These are phyloP conservation scores for Ondatra zibethicus DNA, from an alignment of 2,113 vertebrate species.

Conservation along the genomic window DNA sequence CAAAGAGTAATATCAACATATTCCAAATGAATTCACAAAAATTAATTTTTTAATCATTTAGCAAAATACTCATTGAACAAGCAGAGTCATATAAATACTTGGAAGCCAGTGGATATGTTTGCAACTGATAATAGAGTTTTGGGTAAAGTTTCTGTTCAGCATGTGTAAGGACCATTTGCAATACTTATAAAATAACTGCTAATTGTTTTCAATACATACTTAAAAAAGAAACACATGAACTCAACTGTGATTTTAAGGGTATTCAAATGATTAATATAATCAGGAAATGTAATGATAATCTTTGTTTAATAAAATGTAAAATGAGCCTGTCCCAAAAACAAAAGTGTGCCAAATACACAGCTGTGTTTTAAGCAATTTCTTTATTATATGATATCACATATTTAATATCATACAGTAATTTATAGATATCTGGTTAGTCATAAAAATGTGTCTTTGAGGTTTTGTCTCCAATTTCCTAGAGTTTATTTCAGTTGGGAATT, in stretches of 20 bases:
- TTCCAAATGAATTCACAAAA: neutral
- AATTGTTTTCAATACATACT: neutral
- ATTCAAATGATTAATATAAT: neutral
- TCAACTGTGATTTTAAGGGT: neutral
- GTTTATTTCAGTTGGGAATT: neutral
- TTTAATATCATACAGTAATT: neutral
- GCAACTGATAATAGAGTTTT: neutral
- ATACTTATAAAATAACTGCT: neutral
- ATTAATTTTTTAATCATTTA: neutral
- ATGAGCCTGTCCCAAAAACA: neutral
- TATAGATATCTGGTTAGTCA: neutral
- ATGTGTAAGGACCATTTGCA: too few relatives aligned
- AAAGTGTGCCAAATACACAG: neutral
- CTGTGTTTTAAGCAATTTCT: neutral
- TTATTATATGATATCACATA: neutral
- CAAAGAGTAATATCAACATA: neutral
- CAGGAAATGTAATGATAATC: neutral
- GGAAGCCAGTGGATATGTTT: neutral
- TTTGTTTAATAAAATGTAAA: neutral
- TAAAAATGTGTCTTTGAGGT: neutral
- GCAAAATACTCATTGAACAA: neutral
- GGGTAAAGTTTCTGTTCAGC: neutral
- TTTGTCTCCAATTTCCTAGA: neutral
- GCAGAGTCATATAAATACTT: neutral
- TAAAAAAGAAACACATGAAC: neutral